Evolutionary conservation across 2,888 invertebrate species (phyloP), one percentile per base, ranked within the genome.

Genomic region (Pogonocherus hispidulus): DNA sequence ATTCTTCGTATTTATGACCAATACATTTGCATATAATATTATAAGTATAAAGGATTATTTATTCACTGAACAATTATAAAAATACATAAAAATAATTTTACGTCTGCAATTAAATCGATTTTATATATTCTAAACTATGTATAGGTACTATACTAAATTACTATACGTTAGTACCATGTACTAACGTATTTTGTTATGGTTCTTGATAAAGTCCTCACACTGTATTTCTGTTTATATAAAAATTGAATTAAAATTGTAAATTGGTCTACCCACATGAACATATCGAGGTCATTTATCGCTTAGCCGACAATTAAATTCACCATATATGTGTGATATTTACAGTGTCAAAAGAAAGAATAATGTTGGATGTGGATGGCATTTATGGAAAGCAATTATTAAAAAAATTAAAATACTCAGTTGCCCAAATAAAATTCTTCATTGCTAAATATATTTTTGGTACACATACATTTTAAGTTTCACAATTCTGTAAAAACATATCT

Each of bases 221-320:
- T 11, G 11, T 32, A 9, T 32, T 5, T 16, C n/a, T 41, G 11
- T 41, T 41, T 14, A 14, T 41, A n/a, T 14, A 0, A 27, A 14
- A 14, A 41, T 41, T 41, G 14, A 41, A 41, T 41, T 41, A 41
- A 41, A 41, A 41, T 41, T 41, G 41, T 41, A 41, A 41, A 41
- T 41, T 41, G 41, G 14, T 27, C n/a, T 14, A 41, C 41, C 41
- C 41, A 41, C 41, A 41, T 41, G 41, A 41, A 41, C 41, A n/a
- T n/a, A 14, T n/a, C 41, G 41, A 41, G 41, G 41, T 16, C 41
- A 41, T 41, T 41, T 41, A n/a, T 41, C n/a, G 16, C 14, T 41
- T 41, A 41, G 41, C 14, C n/a, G n/a, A 32, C 32, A 8, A 8
- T 32, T 11, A 32, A 14, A 41, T 41, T 41, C n/a, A 41, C 41